These are phyloP conservation scores for Rousettus madagascariensis DNA, from an alignment of 2,797 vertebrate genomes.

Conservation along the genomic window DNA sequence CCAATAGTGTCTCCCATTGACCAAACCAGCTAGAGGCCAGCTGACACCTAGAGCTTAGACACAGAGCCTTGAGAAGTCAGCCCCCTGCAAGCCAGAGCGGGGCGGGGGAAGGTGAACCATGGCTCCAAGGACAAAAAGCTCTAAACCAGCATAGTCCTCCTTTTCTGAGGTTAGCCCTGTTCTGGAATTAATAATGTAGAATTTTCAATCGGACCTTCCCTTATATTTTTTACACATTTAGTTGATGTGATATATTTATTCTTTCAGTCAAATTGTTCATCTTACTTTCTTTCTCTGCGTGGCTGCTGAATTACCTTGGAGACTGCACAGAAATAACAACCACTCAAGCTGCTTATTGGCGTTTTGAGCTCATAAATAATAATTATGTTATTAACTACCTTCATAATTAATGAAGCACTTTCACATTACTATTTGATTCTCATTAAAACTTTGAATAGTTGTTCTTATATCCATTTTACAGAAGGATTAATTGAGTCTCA, in stretches of 20 bases:
- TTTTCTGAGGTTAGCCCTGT: not conserved
- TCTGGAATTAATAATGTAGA: not conserved
- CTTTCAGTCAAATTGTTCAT: not conserved
- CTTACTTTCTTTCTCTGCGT: not conserved
- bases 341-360: not conserved
- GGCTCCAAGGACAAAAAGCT: not conserved
- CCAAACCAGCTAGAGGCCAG: not conserved
- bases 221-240: not conserved
- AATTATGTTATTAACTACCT: conserved; percentile 1
- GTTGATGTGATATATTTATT: not conserved
- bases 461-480: not conserved
- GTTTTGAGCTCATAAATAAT: conserved; percentile 48
- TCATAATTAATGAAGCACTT: conserved; percentile 23
- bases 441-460: conserved; percentile 11
- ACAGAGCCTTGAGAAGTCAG: not conserved
- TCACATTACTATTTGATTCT: not conserved
- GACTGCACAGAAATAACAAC: not conserved
- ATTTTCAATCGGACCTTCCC: not conserved
- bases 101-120: not conserved
- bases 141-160: not conserved
- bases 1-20: not conserved
- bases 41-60: not conserved
- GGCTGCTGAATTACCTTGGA: not conserved
- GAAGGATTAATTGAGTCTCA: not conserved
- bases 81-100: not conserved